phyloP scores from a whole-genome alignment of 2,113 vertebrate genomes.

The Promerops cafer region DNA sequence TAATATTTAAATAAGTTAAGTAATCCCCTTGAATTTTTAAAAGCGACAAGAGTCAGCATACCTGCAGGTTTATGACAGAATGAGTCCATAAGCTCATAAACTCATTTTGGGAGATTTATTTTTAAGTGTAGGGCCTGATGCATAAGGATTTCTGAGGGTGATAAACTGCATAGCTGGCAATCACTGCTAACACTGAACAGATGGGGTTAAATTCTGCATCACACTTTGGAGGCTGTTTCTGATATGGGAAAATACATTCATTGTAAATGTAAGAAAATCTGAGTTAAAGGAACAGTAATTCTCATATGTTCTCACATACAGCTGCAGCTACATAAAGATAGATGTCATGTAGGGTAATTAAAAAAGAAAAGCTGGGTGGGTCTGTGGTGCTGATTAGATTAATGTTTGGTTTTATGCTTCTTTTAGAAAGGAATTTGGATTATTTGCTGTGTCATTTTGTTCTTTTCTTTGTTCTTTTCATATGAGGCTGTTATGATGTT shows the following conservation, averaged over 20 bases:
- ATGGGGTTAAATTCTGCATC: conserved; percentile 8
- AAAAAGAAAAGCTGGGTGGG: neutral
- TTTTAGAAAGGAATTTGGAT: neutral
- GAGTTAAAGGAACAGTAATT: conserved; percentile 3
- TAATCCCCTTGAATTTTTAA: neutral
- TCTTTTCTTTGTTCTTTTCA: neutral
- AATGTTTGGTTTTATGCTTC: neutral
- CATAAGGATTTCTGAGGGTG: neutral
- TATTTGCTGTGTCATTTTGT: neutral
- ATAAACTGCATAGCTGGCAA: neutral
- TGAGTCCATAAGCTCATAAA: neutral
- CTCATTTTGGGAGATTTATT: neutral
- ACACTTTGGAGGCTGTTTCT: neutral
- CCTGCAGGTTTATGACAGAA: neutral
- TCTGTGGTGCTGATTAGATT: neutral
- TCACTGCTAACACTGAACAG: neutral
- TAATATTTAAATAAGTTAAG: neutral
- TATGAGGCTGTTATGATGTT: neutral
- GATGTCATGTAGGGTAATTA: neutral
- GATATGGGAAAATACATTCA: neutral
- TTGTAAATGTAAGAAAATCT: neutral
- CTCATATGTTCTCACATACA: neutral
- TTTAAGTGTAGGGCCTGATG: neutral
- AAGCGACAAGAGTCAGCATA: neutral
- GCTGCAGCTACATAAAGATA: neutral